A percentile compares a stretch with the other conserved stretches of the same genome.
phyloP scores from a whole-genome alignment of 2,888 invertebrate species.

The Sthenelais limicola region DNA sequence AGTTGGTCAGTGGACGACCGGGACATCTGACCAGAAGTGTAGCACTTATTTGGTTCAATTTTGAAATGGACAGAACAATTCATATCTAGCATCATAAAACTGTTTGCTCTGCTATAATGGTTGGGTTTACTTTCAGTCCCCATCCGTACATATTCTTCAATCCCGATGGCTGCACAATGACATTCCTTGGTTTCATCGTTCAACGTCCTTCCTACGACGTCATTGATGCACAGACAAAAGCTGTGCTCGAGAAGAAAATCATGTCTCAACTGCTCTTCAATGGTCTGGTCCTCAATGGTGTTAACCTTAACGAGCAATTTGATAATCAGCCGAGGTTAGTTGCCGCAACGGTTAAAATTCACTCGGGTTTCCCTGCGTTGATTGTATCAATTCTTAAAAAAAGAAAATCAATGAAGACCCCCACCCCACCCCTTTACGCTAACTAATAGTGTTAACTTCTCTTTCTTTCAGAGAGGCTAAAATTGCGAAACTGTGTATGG shows the following conservation, averaged over 20 bases:
- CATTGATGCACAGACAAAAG: conserved; percentile 59
- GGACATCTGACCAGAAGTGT: too few relatives aligned
- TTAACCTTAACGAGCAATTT: conserved; percentile 63
- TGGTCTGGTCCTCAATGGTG: conserved; percentile 58
- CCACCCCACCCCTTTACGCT: too few relatives aligned
- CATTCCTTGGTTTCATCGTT: conserved; percentile 68
- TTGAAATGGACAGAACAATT: too few relatives aligned
- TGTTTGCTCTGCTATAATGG: too few relatives aligned
- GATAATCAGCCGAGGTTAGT: conserved; percentile 61
- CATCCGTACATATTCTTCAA: conserved; percentile 70
- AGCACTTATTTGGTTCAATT: too few relatives aligned
- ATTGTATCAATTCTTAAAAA: too few relatives aligned
- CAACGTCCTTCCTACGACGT: conserved; percentile 57
- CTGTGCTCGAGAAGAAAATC: conserved; percentile 56
- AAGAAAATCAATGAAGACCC: too few relatives aligned
- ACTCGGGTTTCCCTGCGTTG: too few relatives aligned
- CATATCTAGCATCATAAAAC: too few relatives aligned
- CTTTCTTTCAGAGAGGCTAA: conserved; percentile 49
- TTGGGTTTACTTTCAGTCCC: conserved; percentile 56
- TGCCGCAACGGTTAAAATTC: neutral
- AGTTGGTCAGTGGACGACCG: too few relatives aligned
- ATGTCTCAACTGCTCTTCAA: conserved; percentile 57
- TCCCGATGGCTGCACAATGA: conserved; percentile 61
- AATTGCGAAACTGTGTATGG: conserved; percentile 58
- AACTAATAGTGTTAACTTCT: too few relatives aligned